A percentile compares a stretch with the other conserved stretches of the same genome.
Evolutionary conservation across 2,888 invertebrate species (phyloP).

Genomic region (Hyalella azteca): DNA sequence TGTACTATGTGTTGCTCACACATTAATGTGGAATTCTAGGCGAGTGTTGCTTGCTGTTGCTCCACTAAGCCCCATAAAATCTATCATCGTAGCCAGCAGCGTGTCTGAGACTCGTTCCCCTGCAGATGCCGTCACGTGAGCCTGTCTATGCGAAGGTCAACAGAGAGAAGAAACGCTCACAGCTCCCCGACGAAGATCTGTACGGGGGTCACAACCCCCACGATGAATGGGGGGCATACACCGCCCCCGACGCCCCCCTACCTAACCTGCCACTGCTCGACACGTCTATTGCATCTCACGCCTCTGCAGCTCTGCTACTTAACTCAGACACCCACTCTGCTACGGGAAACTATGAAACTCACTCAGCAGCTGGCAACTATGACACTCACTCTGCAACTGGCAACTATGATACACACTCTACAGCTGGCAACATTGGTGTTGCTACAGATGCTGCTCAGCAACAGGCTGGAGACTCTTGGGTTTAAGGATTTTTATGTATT

Average conservation of each 20-base stretch:
- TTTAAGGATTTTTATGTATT: neutral
- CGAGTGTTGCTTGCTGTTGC: too few species aligned
- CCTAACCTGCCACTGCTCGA: neutral
- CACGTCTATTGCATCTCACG: neutral
- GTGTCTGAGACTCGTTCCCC: too few species aligned
- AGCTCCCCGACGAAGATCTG: constrained; percentile 62
- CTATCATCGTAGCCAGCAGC: neutral
- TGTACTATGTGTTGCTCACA: too few species aligned
- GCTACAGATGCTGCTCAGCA: neutral
- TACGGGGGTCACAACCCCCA: constrained; percentile 45
- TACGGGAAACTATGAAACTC: neutral
- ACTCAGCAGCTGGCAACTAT: constrained; percentile 7
- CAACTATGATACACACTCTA: neutral
- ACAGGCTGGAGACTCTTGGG: constrained; percentile 23
- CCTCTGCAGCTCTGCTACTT: neutral
- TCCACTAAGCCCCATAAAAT: neutral
- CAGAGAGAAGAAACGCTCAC: constrained; percentile 69
- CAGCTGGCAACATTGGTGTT: neutral
- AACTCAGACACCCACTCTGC: neutral
- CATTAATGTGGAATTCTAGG: too few species aligned
- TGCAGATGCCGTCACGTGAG: constrained; percentile 68
- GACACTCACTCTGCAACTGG: neutral
- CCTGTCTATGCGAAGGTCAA: constrained; percentile 73
- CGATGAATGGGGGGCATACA: neutral
- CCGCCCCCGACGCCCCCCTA: neutral